Percentiles rank a stretch among this genome's conserved stretches.
Conservation (phyloP, 2,113 vertebrate species). For the Elephas maximus region DNA sequence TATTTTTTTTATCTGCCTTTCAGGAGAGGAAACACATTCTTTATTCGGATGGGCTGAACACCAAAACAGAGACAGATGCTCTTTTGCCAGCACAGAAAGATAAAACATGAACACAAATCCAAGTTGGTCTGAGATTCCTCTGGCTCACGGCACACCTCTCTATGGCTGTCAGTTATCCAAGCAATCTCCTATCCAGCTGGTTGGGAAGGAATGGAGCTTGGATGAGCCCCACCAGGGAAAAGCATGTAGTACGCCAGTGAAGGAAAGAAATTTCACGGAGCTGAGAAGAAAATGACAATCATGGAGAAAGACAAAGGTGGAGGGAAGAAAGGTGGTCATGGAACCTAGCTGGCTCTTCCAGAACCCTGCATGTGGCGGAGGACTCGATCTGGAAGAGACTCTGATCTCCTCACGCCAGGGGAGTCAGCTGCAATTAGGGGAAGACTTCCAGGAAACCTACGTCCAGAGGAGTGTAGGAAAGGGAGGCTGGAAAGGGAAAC, state of each 20-base stretch:
- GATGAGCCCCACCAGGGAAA: not conserved
- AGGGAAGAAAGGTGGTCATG: not conserved
- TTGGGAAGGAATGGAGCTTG: not conserved
- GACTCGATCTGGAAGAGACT: not conserved
- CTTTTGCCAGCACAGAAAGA: constrained; percentile 61
- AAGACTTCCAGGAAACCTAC: constrained; percentile 80
- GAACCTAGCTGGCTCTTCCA: constrained; percentile 9
- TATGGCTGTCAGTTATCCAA: not conserved
- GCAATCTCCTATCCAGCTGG: not conserved
- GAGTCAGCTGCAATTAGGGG: constrained; percentile 67
- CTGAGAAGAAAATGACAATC: not conserved
- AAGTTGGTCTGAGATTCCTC: not conserved
- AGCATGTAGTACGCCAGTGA: not conserved
- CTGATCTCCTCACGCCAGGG: not conserved
- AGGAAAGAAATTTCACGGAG: constrained; percentile 13
- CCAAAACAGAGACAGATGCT: constrained; percentile 72
- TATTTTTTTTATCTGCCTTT: constrained; percentile 56
- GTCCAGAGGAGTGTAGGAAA: not conserved
- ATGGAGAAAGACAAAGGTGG: not conserved
- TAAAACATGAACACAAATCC: constrained; percentile 20
- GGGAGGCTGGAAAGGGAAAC: constrained; percentile 70
- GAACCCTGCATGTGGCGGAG: not conserved
- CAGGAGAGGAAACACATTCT: constrained; percentile 42
- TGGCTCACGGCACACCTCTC: not conserved
- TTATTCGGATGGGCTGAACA: constrained; percentile 72